Evolutionary conservation across 2,888 invertebrate genomes (phyloP).

Genomic region (Dysmachus trigonus): DNA sequence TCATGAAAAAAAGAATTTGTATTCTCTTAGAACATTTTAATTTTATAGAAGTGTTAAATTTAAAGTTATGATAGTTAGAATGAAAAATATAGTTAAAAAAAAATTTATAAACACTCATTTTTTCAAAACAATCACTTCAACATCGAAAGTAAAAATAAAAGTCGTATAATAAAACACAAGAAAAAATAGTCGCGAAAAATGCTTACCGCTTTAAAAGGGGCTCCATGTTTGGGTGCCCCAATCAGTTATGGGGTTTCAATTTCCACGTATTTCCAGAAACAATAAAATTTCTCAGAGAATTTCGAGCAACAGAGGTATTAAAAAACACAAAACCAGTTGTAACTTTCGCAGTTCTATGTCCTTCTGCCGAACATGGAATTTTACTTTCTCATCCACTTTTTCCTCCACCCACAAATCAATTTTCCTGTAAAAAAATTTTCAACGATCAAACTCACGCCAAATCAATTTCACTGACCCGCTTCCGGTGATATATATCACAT

Average conservation of each 20-base stretch:
- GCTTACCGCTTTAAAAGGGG: constrained; percentile 62
- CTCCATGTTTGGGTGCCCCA: constrained; percentile 57
- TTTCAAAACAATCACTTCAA: background rate
- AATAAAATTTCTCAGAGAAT: background rate
- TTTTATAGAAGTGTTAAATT: too few species aligned
- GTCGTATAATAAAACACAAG: background rate
- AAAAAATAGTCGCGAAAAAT: background rate
- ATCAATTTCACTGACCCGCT: background rate
- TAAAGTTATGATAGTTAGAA: background rate
- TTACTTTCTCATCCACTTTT: background rate
- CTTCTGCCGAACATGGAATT: constrained; percentile 7
- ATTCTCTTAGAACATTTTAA: too few species aligned
- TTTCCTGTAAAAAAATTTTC: background rate
- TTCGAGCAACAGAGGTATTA: background rate
- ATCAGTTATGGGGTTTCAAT: constrained; percentile 2
- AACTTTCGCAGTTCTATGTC: background rate
- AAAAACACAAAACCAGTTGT: background rate
- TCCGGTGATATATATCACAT: background rate
- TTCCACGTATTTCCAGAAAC: background rate
- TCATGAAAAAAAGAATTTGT: too few species aligned
- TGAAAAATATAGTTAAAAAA: background rate
- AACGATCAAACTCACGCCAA: background rate
- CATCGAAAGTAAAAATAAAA: background rate
- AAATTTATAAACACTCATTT: background rate
- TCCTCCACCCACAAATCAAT: background rate